These are phyloP conservation scores for Cladopsammia gracilis DNA, from an alignment of 64 coral and sea anemone species.

Conservation along the genomic window DNA sequence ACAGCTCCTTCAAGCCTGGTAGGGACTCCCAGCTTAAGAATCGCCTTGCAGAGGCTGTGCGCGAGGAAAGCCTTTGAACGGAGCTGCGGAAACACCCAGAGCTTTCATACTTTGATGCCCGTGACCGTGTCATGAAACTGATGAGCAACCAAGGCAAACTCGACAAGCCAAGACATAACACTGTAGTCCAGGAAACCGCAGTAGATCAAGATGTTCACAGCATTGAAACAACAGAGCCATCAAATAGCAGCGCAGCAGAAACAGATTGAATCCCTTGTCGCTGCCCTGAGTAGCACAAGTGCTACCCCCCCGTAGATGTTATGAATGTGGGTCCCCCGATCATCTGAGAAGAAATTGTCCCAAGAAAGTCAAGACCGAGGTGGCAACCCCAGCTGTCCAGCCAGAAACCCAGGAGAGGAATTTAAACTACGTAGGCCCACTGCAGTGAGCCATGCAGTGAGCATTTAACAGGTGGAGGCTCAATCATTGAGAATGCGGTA, in stretches of 20 bases:
- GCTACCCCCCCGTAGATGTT: conserved; percentile 6
- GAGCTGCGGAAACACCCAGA: conserved; percentile 64
- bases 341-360: no score
- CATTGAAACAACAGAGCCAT: conserved; percentile 70
- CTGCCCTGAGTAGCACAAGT: conserved; percentile 1
- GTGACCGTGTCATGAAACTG: conserved; percentile 67
- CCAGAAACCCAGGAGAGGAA: no score
- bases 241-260: conserved; percentile 75
- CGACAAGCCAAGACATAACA: conserved; percentile 4
- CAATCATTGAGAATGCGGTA: no score
- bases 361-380: no score
- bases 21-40: conserved; percentile 66
- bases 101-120: conserved; percentile 64
- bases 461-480: background rate
- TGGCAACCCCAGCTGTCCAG: no score
- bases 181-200: conserved; percentile 25
- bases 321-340: no score
- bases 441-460: no score
- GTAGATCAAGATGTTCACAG: conserved; percentile 40
- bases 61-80: conserved; percentile 40
- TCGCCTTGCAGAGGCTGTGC: conserved; percentile 49
- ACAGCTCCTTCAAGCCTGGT: no score
- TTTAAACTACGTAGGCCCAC: no score
- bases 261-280: no score
- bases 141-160: no score